Evolutionary conservation across 2,797 vertebrate species (phyloP).

Genomic region (Rachycentron canadum): DNA sequence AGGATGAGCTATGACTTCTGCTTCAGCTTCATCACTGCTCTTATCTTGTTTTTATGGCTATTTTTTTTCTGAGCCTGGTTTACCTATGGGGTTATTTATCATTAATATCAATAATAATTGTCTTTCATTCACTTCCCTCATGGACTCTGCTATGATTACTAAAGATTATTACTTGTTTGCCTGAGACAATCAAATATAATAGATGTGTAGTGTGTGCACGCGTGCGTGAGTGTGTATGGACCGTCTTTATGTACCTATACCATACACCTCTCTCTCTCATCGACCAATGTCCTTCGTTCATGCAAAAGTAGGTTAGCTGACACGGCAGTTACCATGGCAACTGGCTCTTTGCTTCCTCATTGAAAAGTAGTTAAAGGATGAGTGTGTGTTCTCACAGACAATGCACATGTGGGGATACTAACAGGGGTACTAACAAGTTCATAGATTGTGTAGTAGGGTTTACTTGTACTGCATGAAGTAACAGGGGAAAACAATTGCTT

Average conservation of each 20-base stretch:
- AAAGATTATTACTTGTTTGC: conserved; percentile 27
- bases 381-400: conserved; percentile 52
- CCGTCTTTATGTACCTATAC: conserved; percentile 51
- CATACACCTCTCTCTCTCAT: conserved; percentile 60
- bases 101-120: conserved; percentile 15
- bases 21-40: conserved; percentile 2
- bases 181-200: conserved; percentile 35
- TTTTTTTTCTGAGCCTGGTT: conserved; percentile 4
- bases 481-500: background rate
- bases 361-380: conserved; percentile 66
- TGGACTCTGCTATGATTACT: background rate
- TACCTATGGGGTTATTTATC: conserved; percentile 6
- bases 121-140: background rate
- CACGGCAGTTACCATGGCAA: conserved; percentile 84
- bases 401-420: conserved; percentile 15
- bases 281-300: conserved; percentile 74
- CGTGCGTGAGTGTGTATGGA: background rate
- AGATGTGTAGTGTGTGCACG: conserved; percentile 28
- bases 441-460: conserved; percentile 28
- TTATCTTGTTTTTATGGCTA: background rate
- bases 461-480: background rate
- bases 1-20: conserved; percentile 23
- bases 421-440: conserved; percentile 55
- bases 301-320: conserved; percentile 83
- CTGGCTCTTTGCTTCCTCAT: conserved; percentile 72